These are phyloP conservation scores for Eubasilissa regina DNA, from an alignment of 1,140 invertebrate species.

Conservation along the genomic window DNA sequence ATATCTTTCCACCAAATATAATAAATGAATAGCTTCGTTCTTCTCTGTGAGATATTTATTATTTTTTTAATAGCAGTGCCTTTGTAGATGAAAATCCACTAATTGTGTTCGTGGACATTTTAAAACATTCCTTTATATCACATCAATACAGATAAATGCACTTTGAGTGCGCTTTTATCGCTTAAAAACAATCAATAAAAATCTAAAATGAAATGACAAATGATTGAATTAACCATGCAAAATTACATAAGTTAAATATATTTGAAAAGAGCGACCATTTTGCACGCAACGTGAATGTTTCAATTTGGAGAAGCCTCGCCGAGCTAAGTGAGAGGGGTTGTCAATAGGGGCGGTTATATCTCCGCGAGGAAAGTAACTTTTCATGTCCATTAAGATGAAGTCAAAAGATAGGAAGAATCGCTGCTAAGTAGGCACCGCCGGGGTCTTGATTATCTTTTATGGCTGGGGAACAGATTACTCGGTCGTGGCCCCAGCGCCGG, in stretches of 20 bases:
- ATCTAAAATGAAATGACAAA: background rate
- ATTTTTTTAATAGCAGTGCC: too few relatives aligned
- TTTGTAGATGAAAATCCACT: too few relatives aligned
- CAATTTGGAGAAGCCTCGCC: background rate
- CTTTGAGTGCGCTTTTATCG: too few relatives aligned
- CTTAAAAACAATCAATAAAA: background rate
- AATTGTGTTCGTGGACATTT: too few relatives aligned
- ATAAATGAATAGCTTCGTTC: too few relatives aligned
- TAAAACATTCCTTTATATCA: too few relatives aligned
- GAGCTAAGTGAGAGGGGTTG: background rate
- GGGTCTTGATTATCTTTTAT: slow-evolving; percentile 6
- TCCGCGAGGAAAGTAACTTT: slow-evolving; percentile 18
- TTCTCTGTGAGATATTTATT: too few relatives aligned
- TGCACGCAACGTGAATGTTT: background rate
- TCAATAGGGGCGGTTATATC: slow-evolving; percentile 5
- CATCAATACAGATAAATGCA: too few relatives aligned
- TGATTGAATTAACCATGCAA: too few relatives aligned
- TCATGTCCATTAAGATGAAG: slow-evolving; percentile 33
- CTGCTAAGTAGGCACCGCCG: slow-evolving; percentile 12
- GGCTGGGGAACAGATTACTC: background rate
- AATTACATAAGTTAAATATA: background rate
- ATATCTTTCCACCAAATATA: too few relatives aligned
- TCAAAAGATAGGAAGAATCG: slow-evolving; percentile 19
- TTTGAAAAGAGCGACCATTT: background rate
- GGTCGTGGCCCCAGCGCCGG: too few relatives aligned